phyloP scores from a whole-genome alignment of 1,140 invertebrate genomes.

The Antheraea pernyi region DNA sequence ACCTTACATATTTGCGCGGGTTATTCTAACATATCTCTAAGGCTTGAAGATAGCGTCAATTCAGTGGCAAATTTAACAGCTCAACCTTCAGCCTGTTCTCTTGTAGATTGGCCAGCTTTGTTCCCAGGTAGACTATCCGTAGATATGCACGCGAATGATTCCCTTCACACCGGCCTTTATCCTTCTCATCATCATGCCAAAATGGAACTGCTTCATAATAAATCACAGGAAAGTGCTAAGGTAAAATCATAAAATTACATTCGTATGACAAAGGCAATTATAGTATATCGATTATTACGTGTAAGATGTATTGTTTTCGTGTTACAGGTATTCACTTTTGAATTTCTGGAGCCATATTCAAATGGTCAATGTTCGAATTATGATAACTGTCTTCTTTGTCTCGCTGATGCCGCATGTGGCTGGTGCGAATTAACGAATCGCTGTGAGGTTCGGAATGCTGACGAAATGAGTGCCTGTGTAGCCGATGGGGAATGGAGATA shows the following conservation, averaged over 20 bases:
- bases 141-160: conserved; percentile 85
- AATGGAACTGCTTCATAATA: conserved; percentile 89
- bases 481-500: conserved; percentile 85
- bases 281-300: not conserved
- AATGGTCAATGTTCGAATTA: conserved; percentile 89
- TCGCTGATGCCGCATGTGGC: conserved; percentile 93
- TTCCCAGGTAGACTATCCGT: conserved; percentile 81
- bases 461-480: conserved; percentile 83
- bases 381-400: conserved; percentile 91
- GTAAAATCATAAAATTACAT: conserved; percentile 49
- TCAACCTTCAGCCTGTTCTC: conserved; percentile 82
- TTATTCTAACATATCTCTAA: conserved; percentile 62
- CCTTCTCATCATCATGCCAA: conserved; percentile 84
- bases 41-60: conserved; percentile 40
- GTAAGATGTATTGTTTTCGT: conserved; percentile 7
- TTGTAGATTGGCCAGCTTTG: conserved; percentile 81
- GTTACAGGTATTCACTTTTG: conserved; percentile 88
- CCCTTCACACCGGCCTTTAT: conserved; percentile 73
- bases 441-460: conserved; percentile 82
- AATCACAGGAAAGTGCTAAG: conserved; percentile 85
- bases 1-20: conserved; percentile 87
- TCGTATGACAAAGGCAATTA: not conserved
- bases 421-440: conserved; percentile 90
- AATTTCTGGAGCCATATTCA: conserved; percentile 92
- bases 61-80: conserved; percentile 83